These are phyloP conservation scores for Coracias cyanogaster DNA, from an alignment of 2,797 vertebrate genomes.

Conservation along the genomic window DNA sequence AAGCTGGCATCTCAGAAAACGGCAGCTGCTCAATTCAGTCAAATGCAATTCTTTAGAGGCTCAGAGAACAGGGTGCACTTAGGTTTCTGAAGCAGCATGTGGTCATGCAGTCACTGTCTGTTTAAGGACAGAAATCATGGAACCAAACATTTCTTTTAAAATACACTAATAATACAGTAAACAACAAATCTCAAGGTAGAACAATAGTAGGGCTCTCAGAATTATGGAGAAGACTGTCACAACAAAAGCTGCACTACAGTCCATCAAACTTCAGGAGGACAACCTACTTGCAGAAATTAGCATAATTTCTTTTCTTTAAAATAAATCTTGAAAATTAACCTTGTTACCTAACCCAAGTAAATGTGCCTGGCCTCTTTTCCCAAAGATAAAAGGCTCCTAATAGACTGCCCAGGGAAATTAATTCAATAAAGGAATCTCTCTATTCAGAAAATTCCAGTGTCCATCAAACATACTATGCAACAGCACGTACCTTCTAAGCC, in stretches of 20 bases:
- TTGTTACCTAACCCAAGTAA: neutral
- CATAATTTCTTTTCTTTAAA: neutral
- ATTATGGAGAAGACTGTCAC: neutral
- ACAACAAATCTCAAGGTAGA: neutral
- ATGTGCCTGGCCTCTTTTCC: neutral
- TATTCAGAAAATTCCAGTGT: neutral
- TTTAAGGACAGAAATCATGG: neutral
- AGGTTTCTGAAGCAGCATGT: neutral
- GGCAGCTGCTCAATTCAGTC: conserved; percentile 27
- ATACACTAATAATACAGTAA: neutral
- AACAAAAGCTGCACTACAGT: neutral
- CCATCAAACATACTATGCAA: neutral
- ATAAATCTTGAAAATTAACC: neutral
- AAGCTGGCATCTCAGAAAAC: conserved; percentile 5
- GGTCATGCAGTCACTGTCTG: neutral
- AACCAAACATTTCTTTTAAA: neutral
- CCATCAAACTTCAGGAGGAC: neutral
- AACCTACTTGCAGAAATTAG: neutral
- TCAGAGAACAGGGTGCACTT: neutral
- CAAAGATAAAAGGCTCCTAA: neutral
- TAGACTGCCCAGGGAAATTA: neutral
- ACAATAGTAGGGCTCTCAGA: neutral
- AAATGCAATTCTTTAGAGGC: neutral
- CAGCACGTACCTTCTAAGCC: neutral
- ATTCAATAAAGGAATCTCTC: neutral